Percentiles rank a stretch among this genome's conserved stretches.
Evolutionary conservation across 2,888 invertebrate species (phyloP).

Genomic region (Empis livida): DNA sequence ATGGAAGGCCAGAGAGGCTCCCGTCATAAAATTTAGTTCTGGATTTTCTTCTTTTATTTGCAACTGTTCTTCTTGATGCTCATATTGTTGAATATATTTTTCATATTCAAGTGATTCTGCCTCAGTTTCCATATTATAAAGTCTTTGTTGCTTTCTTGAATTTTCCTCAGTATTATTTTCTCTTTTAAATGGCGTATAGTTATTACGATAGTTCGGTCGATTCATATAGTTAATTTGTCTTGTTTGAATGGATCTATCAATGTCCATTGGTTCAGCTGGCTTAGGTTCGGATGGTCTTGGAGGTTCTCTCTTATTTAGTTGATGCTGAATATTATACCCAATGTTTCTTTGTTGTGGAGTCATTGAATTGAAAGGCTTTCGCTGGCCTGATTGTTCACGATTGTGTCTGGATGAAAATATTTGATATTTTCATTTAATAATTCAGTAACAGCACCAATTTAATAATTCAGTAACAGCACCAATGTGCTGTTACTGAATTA

Average conservation of each 20-base stretch:
- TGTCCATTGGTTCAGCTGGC: slow-evolving; percentile 4
- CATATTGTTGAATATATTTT: neutral
- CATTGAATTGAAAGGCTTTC: neutral
- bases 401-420: neutral
- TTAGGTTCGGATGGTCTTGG: slow-evolving; percentile 1
- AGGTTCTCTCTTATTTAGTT: neutral
- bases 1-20: slow-evolving; percentile 8
- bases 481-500: neutral
- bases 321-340: neutral
- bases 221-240: slow-evolving; percentile 7
- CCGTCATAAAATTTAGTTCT: slow-evolving; percentile 8
- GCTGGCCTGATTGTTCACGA: neutral
- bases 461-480: too few species aligned
- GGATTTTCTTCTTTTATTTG: neutral
- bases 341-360: neutral
- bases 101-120: neutral
- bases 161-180: neutral
- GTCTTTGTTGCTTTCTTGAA: neutral
- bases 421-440: neutral
- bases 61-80: neutral
- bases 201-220: neutral
- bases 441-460: too few species aligned
- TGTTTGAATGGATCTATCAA: slow-evolving; percentile 5
- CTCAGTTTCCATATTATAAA: neutral
- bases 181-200: neutral